phyloP scores from a whole-genome alignment of 2,888 invertebrate species.

The Lepetodrilus schrolli region DNA sequence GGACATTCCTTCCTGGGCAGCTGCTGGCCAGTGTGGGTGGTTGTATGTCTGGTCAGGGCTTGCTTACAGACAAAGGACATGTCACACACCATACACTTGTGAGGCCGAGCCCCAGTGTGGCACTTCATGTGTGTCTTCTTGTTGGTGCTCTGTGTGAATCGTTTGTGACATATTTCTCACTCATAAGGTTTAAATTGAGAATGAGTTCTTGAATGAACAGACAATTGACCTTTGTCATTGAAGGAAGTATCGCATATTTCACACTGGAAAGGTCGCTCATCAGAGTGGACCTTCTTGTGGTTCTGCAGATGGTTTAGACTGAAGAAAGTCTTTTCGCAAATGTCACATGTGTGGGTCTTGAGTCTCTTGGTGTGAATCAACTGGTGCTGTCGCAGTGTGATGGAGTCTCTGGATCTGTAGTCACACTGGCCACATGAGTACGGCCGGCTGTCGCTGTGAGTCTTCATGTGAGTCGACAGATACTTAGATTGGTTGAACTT shows the following conservation, averaged over 20 bases:
- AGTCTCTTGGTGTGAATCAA: slow-evolving; percentile 32
- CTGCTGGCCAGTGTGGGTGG: neutral
- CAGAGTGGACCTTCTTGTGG: slow-evolving; percentile 33
- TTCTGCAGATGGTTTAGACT: neutral
- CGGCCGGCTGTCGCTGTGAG: neutral
- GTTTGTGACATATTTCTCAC: slow-evolving; percentile 45
- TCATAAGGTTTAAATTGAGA: slow-evolving; percentile 37
- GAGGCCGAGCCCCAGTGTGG: neutral
- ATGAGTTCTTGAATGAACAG: slow-evolving; percentile 40
- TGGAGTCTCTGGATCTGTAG: neutral
- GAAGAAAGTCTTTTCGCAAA: neutral
- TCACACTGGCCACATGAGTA: neutral
- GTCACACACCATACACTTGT: neutral
- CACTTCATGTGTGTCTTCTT: neutral
- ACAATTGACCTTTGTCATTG: slow-evolving; percentile 35
- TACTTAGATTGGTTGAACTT: slow-evolving; percentile 32
- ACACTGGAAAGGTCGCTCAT: slow-evolving; percentile 41
- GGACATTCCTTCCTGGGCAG: neutral
- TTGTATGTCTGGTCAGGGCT: neutral
- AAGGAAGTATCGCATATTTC: slow-evolving; percentile 36
- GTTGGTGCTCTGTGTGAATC: slow-evolving; percentile 35
- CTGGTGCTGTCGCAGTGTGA: neutral
- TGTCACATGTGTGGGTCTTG: slow-evolving; percentile 37
- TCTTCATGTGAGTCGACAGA: neutral
- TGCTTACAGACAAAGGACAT: neutral